These are phyloP conservation scores for Meleagris gallopavo DNA, from an alignment of 2,113 vertebrate genomes.

Conservation along the genomic window DNA sequence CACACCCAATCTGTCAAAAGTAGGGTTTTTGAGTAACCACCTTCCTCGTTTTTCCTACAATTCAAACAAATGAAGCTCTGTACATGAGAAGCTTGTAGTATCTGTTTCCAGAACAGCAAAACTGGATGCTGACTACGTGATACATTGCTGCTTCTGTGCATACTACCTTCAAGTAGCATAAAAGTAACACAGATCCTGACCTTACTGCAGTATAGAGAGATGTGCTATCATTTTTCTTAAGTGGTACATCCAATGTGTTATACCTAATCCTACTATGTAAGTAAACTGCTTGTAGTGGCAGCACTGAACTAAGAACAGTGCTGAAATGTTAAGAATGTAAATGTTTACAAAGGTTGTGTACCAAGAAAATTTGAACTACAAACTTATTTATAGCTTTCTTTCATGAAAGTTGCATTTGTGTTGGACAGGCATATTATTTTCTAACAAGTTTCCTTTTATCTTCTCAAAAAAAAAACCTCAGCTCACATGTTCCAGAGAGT, in stretches of 20 bases:
- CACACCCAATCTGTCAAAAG: background rate
- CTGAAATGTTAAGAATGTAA: background rate
- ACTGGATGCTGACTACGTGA: background rate
- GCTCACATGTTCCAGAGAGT: background rate
- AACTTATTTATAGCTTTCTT: background rate
- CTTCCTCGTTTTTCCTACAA: background rate
- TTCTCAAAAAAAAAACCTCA: background rate
- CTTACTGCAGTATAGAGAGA: background rate
- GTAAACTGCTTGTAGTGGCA: background rate
- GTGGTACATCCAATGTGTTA: background rate
- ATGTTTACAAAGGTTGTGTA: background rate
- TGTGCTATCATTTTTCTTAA: background rate
- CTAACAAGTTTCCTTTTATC: background rate
- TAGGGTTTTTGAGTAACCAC: background rate
- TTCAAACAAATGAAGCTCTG: background rate
- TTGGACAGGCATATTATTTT: background rate
- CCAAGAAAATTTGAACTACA: background rate
- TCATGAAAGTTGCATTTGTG: background rate
- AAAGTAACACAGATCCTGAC: background rate
- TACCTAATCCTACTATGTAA: background rate
- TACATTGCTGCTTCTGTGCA: fast-evolving
- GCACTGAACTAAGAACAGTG: background rate
- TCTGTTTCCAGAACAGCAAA: background rate
- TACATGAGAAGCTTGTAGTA: background rate
- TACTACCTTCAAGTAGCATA: background rate